Evolutionary conservation across 2,888 invertebrate species (phyloP), one percentile per base, ranked within the genome.

Genomic region (Polyploca ridens): DNA sequence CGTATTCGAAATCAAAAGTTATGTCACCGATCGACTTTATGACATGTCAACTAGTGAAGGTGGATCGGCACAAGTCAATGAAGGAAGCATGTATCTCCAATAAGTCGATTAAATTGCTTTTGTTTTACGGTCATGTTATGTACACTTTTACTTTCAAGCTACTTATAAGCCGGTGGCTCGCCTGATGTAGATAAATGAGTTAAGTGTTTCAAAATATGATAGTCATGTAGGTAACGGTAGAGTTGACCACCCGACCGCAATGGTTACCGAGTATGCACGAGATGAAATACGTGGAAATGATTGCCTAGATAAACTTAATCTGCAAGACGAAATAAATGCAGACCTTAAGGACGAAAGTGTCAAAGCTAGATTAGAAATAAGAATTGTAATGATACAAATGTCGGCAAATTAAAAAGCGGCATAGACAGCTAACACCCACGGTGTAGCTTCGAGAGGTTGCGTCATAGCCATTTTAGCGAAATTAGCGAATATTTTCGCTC

Each of bases 401-500:
- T 8, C 54, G 14, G 19, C 19, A 54, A 54, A 19, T 54, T 19
- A 19, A 54, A 54, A 19, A 54, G 19, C 19, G 54, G 54, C 16
- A 8, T 8, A 16, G 16, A 16, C 27, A 27, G 27, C 27, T 27
- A 27, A 27, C 16, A 54, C 54, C 54, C 54, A 54, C 54, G 54
- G 19, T 54, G 19, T 54, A 10, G 49, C 49, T 7, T 54, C 49
- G 19, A 5, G 19, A 19, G 10, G 54, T 54, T 54, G 19, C 54
- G 54, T 54, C 16, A 54, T 54, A 10, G n/a, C 19, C 19, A 54
- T 54, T 54, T 54, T 54, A 54, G 54, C 54, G 19, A 77, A 81
- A 84, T 87, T 87, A 83, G 86, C 79, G 79, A 82, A 85, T 82
- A 85, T 79, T 78, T 79, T 78, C 70, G 76, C 77, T 69, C 69